These are phyloP conservation scores for Ashinkailepas kermadecensis DNA, from an alignment of 2,888 invertebrate genomes.

Conservation along the genomic window DNA sequence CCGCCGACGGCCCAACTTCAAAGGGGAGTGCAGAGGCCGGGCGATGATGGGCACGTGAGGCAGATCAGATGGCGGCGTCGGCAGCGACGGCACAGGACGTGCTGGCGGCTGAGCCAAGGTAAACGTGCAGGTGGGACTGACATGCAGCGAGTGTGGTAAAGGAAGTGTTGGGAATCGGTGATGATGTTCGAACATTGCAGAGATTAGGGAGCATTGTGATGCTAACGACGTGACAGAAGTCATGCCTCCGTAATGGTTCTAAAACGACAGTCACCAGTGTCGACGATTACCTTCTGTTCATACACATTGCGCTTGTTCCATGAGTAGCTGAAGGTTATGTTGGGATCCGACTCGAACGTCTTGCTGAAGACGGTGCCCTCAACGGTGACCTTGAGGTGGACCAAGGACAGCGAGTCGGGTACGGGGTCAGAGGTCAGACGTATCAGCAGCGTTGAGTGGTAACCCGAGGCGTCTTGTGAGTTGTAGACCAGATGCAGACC, in stretches of 20 bases:
- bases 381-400: slow-evolving; percentile 59
- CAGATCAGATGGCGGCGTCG: too few relatives aligned
- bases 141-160: too few relatives aligned
- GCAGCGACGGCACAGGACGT: neutral
- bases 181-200: too few relatives aligned
- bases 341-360: slow-evolving; percentile 92
- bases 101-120: too few relatives aligned
- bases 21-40: neutral
- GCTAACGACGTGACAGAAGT: too few relatives aligned
- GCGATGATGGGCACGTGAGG: neutral
- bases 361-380: slow-evolving; percentile 54
- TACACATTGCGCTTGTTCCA: slow-evolving; percentile 98
- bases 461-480: slow-evolving; percentile 89
- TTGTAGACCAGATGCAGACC: slow-evolving; percentile 89
- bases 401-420: slow-evolving; percentile 71
- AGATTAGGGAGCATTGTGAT: too few relatives aligned
- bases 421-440: slow-evolving; percentile 71
- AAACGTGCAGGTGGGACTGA: too few relatives aligned
- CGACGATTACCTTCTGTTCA: slow-evolving; percentile 67
- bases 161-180: too few relatives aligned
- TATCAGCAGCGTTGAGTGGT: slow-evolving; percentile 85
- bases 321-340: slow-evolving; percentile 88
- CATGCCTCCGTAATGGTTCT: too few relatives aligned
- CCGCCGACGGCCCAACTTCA: neutral
- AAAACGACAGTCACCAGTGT: neutral